Base-by-base conservation (phyloP, 2,888 invertebrate species). In the Galerucella calmariensis region DNA sequence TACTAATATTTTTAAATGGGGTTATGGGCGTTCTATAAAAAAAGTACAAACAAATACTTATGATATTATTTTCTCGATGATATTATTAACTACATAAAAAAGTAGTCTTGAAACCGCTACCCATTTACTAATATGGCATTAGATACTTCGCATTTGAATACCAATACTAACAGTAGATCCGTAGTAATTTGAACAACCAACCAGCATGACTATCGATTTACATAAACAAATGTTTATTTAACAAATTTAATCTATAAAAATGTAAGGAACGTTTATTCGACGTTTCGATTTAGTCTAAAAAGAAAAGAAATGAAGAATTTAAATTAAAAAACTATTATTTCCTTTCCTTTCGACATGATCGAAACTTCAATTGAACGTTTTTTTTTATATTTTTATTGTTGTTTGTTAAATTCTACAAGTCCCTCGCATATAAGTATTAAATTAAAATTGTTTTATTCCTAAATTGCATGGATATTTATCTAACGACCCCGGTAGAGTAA, bases 101-200 rank as follows among this genome's bases (percentile, higher is more conserved):
- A 51, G 14, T 51, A 12, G 12, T 48, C 3, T 8, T 14, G 14
- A 2, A 56, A 56, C 16, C 10, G 16, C 20, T 48, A 35, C 24
- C 59, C 48, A 53, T 14, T 44, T 62, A 69, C 35, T 51, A 69
- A 62, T 69, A 24, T 69, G 69, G 35, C 69, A 62, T 69, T 69
- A 62, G 62, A 62, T 56, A 58, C 41, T 53, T 70, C 89, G 91
- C 92, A 92, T 92, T 92, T 92, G 92, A 92, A 92, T 92, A 92
- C 92, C 92, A 92, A 92, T 92, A 91, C 77, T 77, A 75, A 75
- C 58, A 70, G 75, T 75, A 75, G 75, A 63, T 70, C 44, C 48
- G 75, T 73, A 75, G 75, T 73, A 75, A 14, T 73, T 69, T 59
- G 53, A 67, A 27, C 69, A 62, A 69, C 59, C 16, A 48, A 20